Evolutionary conservation across 2,113 vertebrate genomes (phyloP).

Genomic region (Rhinopomastus cyanomelas): DNA sequence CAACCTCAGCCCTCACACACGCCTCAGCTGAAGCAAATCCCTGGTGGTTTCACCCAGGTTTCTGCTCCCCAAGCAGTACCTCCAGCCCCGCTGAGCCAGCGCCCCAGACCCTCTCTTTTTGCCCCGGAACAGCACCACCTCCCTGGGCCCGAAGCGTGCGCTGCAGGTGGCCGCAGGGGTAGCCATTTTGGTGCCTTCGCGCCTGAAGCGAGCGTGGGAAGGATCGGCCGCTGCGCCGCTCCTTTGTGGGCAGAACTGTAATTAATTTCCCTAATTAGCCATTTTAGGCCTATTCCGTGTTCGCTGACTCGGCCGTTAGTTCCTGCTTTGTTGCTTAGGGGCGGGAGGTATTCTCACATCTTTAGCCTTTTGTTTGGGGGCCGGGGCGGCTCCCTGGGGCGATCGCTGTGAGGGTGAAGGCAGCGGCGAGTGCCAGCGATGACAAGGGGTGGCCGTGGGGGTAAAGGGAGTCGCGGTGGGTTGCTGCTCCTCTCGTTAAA

Average conservation of each 20-base stretch:
- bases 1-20: neutral
- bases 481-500: no score
- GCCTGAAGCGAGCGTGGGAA: accelerated
- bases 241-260: no score
- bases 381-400: no score
- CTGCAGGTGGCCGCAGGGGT: neutral
- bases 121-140: accelerated
- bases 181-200: neutral
- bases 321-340: neutral
- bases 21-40: accelerated
- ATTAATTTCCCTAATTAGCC: neutral
- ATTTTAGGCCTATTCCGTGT: no score
- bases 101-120: accelerated
- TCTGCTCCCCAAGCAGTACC: no score
- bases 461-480: accelerated
- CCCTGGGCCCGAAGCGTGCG: neutral
- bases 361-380: neutral
- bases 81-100: accelerated
- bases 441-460: no score
- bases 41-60: accelerated
- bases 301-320: accelerated
- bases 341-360: accelerated
- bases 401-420: neutral
- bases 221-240: accelerated
- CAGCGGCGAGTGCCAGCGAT: neutral